Evolutionary conservation across 2,888 invertebrate species (phyloP).

Genomic region (Heliconius cydno): DNA sequence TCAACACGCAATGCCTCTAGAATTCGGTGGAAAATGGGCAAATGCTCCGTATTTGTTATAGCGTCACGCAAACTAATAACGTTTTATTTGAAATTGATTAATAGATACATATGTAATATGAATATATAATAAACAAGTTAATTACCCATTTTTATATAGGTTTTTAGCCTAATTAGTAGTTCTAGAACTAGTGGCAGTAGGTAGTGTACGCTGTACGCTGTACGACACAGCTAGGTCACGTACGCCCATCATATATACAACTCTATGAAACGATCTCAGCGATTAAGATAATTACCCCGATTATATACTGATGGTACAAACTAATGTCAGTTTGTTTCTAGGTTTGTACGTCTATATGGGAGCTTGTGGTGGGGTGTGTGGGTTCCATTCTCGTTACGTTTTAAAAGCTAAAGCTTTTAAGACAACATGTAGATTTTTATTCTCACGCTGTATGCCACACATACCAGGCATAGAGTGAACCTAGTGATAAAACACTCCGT

Average conservation of each 20-base stretch:
- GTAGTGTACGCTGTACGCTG: too few relatives aligned
- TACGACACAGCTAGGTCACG: conserved; percentile 1
- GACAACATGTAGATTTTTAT: background rate
- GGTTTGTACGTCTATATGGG: background rate
- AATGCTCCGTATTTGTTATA: too few relatives aligned
- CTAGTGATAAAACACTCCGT: background rate
- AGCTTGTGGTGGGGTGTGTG: background rate
- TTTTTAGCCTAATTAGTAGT: background rate
- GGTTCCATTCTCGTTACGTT: background rate
- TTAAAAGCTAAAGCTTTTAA: background rate
- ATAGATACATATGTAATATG: background rate
- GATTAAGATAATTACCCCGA: conserved; percentile 8
- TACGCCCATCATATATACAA: background rate
- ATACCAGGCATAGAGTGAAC: background rate
- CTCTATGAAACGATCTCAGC: background rate
- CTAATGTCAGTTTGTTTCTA: background rate
- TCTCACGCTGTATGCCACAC: background rate
- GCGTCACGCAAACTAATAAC: background rate
- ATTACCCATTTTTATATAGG: background rate
- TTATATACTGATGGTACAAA: background rate
- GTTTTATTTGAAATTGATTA: background rate
- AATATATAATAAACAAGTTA: background rate
- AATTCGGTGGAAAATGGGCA: too few relatives aligned
- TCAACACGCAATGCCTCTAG: too few relatives aligned
- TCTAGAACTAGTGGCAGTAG: background rate